Evolutionary conservation across 2,113 vertebrate genomes (phyloP), one percentile per base, ranked within the genome.

Genomic region (Oceanodroma tethys): DNA sequence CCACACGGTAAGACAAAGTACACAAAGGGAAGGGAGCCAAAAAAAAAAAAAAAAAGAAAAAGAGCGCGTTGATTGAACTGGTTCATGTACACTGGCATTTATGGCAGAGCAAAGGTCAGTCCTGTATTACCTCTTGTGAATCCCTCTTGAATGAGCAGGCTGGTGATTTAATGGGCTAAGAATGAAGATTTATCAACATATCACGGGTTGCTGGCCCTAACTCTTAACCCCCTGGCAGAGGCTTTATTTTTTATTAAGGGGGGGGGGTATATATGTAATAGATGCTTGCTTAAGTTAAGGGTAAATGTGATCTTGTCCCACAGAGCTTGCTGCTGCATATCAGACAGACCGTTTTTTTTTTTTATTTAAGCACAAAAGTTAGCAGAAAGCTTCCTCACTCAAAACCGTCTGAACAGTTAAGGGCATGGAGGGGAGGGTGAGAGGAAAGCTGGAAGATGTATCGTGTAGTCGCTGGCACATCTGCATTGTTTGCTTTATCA

Each of bases 21-120:
- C 56, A 21, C 23, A 0, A 3, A 38, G 59, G 9, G 42, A 91
- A 75, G 38, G 30, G 23, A 89, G 65, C 30, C 43, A 38, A 63
- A 58, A 36, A 55, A n/a, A n/a, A n/a, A n/a, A n/a, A n/a, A n/a
- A n/a, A n/a, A n/a, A n/a, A n/a, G n/a, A n/a, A n/a, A 12, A 34
- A 58, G 17, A 53, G 68, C 11, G 1, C 0, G 1, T 36, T 90
- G 81, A 90, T 48, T n/a, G 53, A 93, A 42, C 34, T 22, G 62
- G 9, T 56, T 81, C 89, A 56, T 0, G n/a, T 65, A 58, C 19
- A 1, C 17, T 1, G 0, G 7, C 30, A 2, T 81, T 89, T 65
- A 86, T 9, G 36, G 70, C 90, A 85, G 90, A 72, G 47, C 88
- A 94, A 81, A 91, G 87, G 87, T 85, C 95, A 68, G 36, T 13